Conservation (phyloP, 2,113 vertebrate genomes). For the Microtus ochrogaster region DNA sequence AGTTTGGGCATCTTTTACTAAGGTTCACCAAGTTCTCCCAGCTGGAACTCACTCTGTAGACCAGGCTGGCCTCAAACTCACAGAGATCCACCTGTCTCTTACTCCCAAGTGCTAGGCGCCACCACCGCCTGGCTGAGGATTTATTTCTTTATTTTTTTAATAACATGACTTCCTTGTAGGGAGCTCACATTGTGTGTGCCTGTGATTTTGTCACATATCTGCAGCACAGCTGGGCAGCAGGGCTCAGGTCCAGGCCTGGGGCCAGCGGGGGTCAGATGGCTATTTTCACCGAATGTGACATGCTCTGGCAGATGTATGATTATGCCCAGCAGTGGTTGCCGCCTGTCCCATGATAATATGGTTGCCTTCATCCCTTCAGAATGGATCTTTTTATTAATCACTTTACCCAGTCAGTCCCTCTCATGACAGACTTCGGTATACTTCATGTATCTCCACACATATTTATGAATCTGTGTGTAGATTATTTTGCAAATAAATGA, state of each 20-base stretch:
- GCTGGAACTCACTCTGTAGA: too few species aligned
- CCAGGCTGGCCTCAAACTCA: too few species aligned
- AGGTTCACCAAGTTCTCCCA: background rate
- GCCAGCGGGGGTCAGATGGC: background rate
- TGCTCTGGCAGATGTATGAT: background rate
- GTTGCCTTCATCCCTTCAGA: conserved; percentile 36
- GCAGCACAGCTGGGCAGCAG: background rate
- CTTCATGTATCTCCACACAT: background rate
- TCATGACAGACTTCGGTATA: background rate
- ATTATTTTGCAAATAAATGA: background rate
- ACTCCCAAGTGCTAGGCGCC: too few species aligned
- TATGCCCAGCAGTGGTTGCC: background rate
- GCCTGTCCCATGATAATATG: background rate
- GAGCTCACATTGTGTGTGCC: background rate
- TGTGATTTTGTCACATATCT: background rate
- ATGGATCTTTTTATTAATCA: background rate
- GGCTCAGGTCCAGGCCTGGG: background rate
- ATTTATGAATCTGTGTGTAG: background rate
- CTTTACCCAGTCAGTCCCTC: background rate
- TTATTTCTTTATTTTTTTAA: too few species aligned
- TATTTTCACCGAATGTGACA: background rate
- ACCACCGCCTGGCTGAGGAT: too few species aligned
- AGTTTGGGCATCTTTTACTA: background rate
- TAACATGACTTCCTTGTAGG: background rate
- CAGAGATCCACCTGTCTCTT: too few species aligned